Base-by-base conservation (phyloP, 2,113 vertebrate species). In the Poecilia latipinna region DNA sequence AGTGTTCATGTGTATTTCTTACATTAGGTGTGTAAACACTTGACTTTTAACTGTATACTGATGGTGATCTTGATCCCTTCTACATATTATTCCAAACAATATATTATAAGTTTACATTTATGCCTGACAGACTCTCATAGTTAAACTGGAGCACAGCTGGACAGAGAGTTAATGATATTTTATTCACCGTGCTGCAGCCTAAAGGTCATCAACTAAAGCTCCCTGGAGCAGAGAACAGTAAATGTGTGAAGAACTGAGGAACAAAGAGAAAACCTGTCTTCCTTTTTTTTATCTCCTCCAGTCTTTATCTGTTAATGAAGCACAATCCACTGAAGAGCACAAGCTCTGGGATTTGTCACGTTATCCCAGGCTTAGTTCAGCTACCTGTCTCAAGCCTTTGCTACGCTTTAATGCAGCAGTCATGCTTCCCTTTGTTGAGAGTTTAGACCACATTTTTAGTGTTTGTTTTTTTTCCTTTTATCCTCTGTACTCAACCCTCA, bases 221-320 rank as follows among this genome's bases (percentile, higher is more conserved):
- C 75, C 63, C 65, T 5, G 71, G 75, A 79, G 82, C 65, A 80
- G 82, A 88, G 76, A 81, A 51, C 37, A 39, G 69, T 42, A 74
- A 81, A 84, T 85, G 44, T 48, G 44, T 48, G 17, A 48, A 82
- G 78, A 72, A 37, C 71, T 61, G 68, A 73, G 63, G 75, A 82
- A 91, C 86, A 88, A 89, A 90, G 82, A 85, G 75, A 3, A 48
- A 39, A 51, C 67, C 57, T 39, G 31, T 62, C 65, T 68, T 66
- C 66, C 75, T 74, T 66, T 33, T 66, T 33, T 72, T 71, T 60
- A 61, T 79, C 85, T 88, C 32, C 31, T 71, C 54, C 63, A 33
- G 62, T 78, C 70, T 86, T 90, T 88, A 91, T 90, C 87, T 85
- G 77, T 75, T 91, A 91, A 91, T 92, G 89, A 91, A 90, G 82